Evolutionary conservation across 2,113 vertebrate species (phyloP), one percentile per base, ranked within the genome.

Genomic region (Pomatostomus ruficeps): DNA sequence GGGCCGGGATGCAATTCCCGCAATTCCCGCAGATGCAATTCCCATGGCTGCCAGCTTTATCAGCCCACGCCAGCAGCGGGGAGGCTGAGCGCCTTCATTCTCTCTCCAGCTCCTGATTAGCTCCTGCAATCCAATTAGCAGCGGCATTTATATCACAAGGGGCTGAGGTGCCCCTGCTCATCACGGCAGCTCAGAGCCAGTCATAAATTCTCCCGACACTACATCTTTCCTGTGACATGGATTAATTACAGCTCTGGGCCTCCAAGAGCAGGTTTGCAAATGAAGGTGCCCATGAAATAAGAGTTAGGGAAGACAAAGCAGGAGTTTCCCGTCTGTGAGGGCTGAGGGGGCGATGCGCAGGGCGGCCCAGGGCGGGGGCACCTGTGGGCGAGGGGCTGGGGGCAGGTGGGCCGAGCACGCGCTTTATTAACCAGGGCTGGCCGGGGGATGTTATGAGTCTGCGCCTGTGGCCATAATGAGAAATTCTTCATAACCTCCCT

Each of bases 51-150:
- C 95, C 29, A 2, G 57, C 91, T 96, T 98, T 97, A 98, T 98
- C 97, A 97, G 96, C 88, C 91, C 5, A 24, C 18, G 4, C 92
- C 95, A 94, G 96, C 88, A 89, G 95, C 59, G 13, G 70, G 86
- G 92, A 91, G 91, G 73, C 51, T 33, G 91, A 75, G 90, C 78
- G 52, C 55, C 8, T 71, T 86, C 77, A 59, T 97, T 96, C 93
- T 93, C 94, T 97, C 96, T 89, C 96, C 95, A 75, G 91, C 93
- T 96, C 90, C 96, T 98, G 97, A 98, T 97, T 97, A 98, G 96
- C 96, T 97, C 94, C 92, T 9, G 91, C 96, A 96, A 97, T 97
- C 97, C 97, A 98, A 97, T 98, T 98, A 98, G 94, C 96, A 95
- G 96, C 97, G 94, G 95, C 97, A 96, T 98, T 97, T 97, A 93